Percentiles rank a stretch among this genome's conserved stretches.
phyloP scores from a whole-genome alignment of 2,888 invertebrate species.

The Ochropleura leucogaster region DNA sequence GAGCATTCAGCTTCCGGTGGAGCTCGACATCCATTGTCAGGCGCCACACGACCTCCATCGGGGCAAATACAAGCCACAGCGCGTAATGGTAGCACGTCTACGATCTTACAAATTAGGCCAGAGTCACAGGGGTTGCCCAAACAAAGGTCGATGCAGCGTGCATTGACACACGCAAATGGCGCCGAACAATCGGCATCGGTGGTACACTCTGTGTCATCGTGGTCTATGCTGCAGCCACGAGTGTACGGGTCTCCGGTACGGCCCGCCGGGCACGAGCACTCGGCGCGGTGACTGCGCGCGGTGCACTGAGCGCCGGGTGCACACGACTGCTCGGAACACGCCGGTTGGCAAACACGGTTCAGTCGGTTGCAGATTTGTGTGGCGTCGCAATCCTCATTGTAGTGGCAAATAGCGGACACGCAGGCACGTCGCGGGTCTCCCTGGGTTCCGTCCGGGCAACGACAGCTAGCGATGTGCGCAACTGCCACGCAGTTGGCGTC shows the following conservation, averaged over 20 bases:
- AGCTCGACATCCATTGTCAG: constrained; percentile 93
- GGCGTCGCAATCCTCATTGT: constrained; percentile 96
- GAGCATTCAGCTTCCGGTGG: constrained; percentile 92
- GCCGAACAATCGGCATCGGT: constrained; percentile 94
- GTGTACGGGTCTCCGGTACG: constrained; percentile 95
- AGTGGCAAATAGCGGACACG: constrained; percentile 95
- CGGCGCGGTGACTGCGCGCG: constrained; percentile 94
- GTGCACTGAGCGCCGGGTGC: constrained; percentile 94
- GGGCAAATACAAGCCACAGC: constrained; percentile 97
- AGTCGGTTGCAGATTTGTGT: constrained; percentile 96
- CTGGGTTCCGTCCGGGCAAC: constrained; percentile 96
- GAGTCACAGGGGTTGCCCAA: constrained; percentile 93
- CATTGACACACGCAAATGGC: constrained; percentile 94
- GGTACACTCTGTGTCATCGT: constrained; percentile 91
- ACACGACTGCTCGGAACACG: constrained; percentile 95
- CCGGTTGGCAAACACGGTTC: constrained; percentile 95
- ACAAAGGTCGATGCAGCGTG: constrained; percentile 95
- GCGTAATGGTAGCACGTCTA: constrained; percentile 94
- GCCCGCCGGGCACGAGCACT: constrained; percentile 94
- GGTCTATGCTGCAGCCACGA: constrained; percentile 83
- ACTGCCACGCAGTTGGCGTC: constrained; percentile 94
- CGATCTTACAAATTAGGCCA: constrained; percentile 94
- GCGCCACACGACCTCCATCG: constrained; percentile 94
- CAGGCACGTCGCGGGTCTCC: constrained; percentile 96
- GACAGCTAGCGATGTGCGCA: constrained; percentile 95